Conservation (phyloP, 2,113 vertebrate species). For the Aptenodytes forsteri region DNA sequence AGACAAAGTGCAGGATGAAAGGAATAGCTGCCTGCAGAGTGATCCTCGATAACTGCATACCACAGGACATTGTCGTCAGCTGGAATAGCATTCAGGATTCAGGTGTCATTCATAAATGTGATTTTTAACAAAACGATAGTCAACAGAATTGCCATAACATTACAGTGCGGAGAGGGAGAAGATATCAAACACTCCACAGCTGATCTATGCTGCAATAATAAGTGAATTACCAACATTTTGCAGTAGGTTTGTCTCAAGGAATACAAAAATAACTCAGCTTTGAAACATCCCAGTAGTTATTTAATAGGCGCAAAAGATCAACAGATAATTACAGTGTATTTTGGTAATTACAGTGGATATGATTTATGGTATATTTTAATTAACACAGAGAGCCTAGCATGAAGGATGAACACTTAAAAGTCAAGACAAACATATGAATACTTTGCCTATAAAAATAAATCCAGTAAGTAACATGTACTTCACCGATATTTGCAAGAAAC, state of each 20-base stretch:
- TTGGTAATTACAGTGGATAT: constrained; percentile 40
- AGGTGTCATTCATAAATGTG: not conserved
- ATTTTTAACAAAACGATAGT: constrained; percentile 29
- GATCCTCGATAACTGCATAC: not conserved
- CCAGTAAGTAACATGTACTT: not conserved
- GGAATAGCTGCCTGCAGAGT: not conserved
- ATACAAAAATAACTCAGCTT: constrained; percentile 30
- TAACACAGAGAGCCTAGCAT: constrained; percentile 17
- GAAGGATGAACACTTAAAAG: constrained; percentile 30
- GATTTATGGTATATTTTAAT: constrained; percentile 52
- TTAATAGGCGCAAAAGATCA: constrained; percentile 23
- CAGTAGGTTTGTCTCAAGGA: not conserved
- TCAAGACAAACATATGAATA: constrained; percentile 29
- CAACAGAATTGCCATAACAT: not conserved
- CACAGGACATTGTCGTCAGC: not conserved
- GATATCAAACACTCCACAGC: not conserved
- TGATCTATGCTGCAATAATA: not conserved
- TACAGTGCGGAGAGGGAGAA: not conserved
- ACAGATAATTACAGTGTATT: constrained; percentile 48
- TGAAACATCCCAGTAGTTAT: constrained; percentile 38
- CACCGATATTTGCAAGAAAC: not conserved
- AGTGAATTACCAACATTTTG: constrained; percentile 13
- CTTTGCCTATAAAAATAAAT: not conserved
- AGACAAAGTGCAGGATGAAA: constrained; percentile 43
- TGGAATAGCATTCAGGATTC: not conserved